Evolutionary conservation across 1,140 invertebrate genomes (phyloP).

Genomic region (Hylaeus volcanicus): DNA sequence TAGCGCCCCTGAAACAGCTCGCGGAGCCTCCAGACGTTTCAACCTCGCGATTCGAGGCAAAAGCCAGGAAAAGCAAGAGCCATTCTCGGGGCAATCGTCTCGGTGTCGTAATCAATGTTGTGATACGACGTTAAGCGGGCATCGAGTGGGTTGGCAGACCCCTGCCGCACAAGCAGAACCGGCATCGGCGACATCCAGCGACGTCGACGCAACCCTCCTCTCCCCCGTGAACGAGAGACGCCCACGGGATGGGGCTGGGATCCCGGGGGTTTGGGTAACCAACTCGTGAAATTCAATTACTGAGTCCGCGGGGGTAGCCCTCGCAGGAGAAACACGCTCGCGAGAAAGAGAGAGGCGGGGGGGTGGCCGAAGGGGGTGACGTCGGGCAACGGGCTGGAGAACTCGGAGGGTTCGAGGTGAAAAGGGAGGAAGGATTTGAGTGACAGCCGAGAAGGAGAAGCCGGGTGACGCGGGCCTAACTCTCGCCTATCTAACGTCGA

Average conservation of each 20-base stretch:
- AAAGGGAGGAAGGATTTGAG: slow-evolving; percentile 70
- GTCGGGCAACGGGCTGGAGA: slow-evolving; percentile 43
- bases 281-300: slow-evolving; percentile 81
- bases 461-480: slow-evolving; percentile 56
- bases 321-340: slow-evolving; percentile 55
- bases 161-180: slow-evolving; percentile 59
- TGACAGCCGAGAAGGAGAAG: slow-evolving; percentile 68
- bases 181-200: slow-evolving; percentile 26
- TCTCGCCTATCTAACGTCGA: slow-evolving; percentile 69
- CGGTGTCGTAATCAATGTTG: slow-evolving; percentile 72
- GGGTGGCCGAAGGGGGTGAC: slow-evolving; percentile 53
- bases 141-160: slow-evolving; percentile 69
- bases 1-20: background rate
- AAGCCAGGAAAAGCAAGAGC: background rate
- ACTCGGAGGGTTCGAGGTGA: slow-evolving; percentile 59
- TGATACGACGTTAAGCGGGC: slow-evolving; percentile 74
- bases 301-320: slow-evolving; percentile 74
- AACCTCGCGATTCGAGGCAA: background rate
- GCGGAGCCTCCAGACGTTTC: background rate
- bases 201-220: slow-evolving; percentile 32
- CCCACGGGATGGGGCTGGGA: slow-evolving; percentile 60
- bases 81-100: slow-evolving; percentile 59
- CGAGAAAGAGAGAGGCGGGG: slow-evolving; percentile 1
- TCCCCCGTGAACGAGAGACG: slow-evolving; percentile 23
- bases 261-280: slow-evolving; percentile 77